These are phyloP conservation scores for Drosophila flavopinicola DNA, from an alignment of 2,888 invertebrate genomes.

Conservation along the genomic window DNA sequence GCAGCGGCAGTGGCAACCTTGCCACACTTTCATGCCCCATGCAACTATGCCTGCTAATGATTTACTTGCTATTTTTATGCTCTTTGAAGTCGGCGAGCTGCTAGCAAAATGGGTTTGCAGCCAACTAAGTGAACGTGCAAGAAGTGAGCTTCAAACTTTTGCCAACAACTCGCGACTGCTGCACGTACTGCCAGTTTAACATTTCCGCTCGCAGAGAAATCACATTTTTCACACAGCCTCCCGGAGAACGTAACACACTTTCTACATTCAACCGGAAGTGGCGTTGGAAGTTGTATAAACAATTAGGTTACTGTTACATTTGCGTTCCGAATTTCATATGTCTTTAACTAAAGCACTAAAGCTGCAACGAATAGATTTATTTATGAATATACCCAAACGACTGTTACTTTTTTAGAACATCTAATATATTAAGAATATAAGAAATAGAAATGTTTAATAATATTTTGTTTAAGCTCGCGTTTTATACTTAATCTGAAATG, in stretches of 20 bases:
- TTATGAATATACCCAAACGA: too few relatives aligned
- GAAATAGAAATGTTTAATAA: too few relatives aligned
- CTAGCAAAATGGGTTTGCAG: not conserved
- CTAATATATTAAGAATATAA: too few relatives aligned
- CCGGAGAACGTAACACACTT: not conserved
- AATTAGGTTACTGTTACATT: constrained; percentile 11
- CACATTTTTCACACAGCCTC: constrained; percentile 25
- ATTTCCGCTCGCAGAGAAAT: constrained; percentile 33
- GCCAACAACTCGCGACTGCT: constrained; percentile 20
- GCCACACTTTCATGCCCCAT: constrained; percentile 35
- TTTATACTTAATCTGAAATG: too few relatives aligned
- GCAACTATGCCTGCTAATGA: constrained; percentile 64
- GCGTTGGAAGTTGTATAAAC: constrained; percentile 3
- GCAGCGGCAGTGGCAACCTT: constrained; percentile 35
- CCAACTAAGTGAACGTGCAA: constrained; percentile 12
- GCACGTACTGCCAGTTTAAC: constrained; percentile 21
- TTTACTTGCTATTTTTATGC: constrained; percentile 71
- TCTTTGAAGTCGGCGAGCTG: constrained; percentile 25
- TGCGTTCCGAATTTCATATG: not conserved
- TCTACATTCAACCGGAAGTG: constrained; percentile 5
- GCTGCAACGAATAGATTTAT: too few relatives aligned
- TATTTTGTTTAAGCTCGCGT: too few relatives aligned
- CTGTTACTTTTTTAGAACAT: too few relatives aligned
- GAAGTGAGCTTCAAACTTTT: constrained; percentile 16
- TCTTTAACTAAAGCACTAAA: not conserved